Base-by-base conservation (phyloP, 2,113 vertebrate genomes). In the Patagioenas fasciata region DNA sequence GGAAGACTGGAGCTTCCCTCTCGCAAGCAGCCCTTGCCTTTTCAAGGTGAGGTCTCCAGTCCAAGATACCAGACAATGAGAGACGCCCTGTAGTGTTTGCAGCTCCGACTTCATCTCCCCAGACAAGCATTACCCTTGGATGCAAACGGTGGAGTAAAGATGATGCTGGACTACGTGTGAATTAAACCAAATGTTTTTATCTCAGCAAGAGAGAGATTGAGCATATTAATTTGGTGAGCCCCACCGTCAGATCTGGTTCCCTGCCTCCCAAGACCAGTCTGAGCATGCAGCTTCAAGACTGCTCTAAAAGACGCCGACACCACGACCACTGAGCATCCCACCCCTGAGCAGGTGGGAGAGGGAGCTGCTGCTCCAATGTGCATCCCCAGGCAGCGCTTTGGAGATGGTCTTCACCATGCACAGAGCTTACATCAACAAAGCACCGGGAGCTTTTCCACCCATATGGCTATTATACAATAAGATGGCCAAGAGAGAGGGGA, bases 311-410 rank as follows among this genome's bases (percentile, higher is more conserved):
- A 44, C 3, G 0, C 6, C 23, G 64, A 10, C 57, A 57, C 28
- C 4, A 0, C 1, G 14, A 42, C 21, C 13, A 18, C 34, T 20
- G 28, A 72, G 47, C 64, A 57, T 32, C 47, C 25, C 32, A 64
- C 53, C 29, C 25, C 36, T 21, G 26, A 65, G 19, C 42, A 25
- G 14, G 21, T 11, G 13, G 13, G 8, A 58, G 54, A 20, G 13
- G 12, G 25, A 7, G 3, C 28, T 73, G 18, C 48, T 62, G 38
- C 1, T 0, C 26, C 77, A 36, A 6, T 1, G 2, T 29, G 18
- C 29, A 51, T 32, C 25, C 24, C 25, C 38, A 58, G 32, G 24
- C 48, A 79, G 36, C 0, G 2, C 21, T 47, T 53, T 83, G 73
- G 32, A 80, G 32, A 11, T 47, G 29, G 21, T 48, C 50, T 54